Percentiles rank a stretch among this genome's conserved stretches.
Conservation (phyloP, 2,797 vertebrate genomes). For the Ptychobarbus kaznakovi region DNA sequence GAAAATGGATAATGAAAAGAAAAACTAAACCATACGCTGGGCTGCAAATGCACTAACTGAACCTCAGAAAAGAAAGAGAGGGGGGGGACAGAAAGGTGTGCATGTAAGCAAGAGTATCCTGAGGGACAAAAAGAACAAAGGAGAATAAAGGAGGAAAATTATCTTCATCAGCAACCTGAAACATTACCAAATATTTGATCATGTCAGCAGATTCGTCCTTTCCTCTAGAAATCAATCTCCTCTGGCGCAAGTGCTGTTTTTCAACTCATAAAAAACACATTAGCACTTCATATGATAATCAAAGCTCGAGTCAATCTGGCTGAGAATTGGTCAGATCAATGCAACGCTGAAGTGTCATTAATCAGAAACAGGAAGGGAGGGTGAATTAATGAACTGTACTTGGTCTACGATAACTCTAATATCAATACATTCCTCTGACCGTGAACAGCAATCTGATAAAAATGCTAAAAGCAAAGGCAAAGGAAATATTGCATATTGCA, state of each 20-base stretch:
- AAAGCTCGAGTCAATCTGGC: conserved; percentile 13
- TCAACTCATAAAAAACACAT: conserved; percentile 63
- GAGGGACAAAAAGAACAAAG: conserved; percentile 48
- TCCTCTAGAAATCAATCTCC: conserved; percentile 64
- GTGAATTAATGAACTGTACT: conserved; percentile 15
- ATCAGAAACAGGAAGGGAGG: conserved; percentile 59
- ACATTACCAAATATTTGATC: conserved; percentile 71
- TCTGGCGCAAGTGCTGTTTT: conserved; percentile 61
- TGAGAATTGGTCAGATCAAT: conserved; percentile 61
- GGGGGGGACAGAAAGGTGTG: conserved; percentile 12
- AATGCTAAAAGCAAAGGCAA: not conserved
- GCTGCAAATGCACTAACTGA: not conserved
- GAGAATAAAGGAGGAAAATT: conserved; percentile 51
- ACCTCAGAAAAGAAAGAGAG: conserved; percentile 37
- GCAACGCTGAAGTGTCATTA: conserved; percentile 58
- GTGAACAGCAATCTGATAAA: conserved; percentile 5
- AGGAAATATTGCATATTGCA: not conserved
- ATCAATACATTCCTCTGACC: not conserved
- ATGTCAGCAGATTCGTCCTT: conserved; percentile 67
- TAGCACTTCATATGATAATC: conserved; percentile 46
- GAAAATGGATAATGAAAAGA: not conserved
- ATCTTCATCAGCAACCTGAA: conserved; percentile 67
- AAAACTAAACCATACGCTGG: not conserved
- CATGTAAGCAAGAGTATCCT: conserved; percentile 14
- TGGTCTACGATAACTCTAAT: conserved; percentile 11